Conservation (phyloP, 2,113 vertebrate genomes). For the Aramus guarauna region DNA sequence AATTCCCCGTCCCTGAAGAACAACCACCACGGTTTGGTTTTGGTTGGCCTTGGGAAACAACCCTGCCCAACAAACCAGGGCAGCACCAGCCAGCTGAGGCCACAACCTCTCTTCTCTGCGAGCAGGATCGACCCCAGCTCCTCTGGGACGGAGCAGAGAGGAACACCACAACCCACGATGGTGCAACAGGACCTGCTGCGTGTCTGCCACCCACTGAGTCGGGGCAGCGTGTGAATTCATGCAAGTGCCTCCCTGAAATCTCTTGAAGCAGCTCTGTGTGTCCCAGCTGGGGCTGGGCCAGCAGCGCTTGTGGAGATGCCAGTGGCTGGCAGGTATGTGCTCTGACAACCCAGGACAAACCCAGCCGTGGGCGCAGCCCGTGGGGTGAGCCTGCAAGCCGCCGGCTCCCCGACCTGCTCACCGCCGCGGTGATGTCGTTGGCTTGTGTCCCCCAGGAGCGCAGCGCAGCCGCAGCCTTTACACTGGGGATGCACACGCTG, state of each 20-base stretch:
- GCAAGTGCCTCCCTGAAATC: neutral
- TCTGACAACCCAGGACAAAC: neutral
- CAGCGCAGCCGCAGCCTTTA: neutral
- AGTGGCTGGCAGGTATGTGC: neutral
- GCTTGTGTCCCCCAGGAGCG: neutral
- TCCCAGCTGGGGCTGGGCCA: neutral
- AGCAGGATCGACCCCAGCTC: neutral
- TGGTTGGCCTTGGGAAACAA: neutral
- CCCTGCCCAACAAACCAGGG: neutral
- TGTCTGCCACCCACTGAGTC: neutral
- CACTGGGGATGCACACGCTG: accelerated
- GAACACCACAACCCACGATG: neutral
- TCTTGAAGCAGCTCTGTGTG: neutral
- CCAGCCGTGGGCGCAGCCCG: neutral
- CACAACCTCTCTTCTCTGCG: neutral
- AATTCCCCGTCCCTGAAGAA: neutral
- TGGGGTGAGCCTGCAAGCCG: neutral
- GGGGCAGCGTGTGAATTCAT: neutral
- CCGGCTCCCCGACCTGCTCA: neutral
- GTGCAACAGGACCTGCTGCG: neutral
- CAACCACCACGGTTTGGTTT: neutral
- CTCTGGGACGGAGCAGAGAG: neutral
- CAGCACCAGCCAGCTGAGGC: neutral
- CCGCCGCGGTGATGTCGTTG: neutral
- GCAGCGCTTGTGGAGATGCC: neutral